Conservation (phyloP, 2,888 invertebrate species). For the Chloromyia formosa region DNA sequence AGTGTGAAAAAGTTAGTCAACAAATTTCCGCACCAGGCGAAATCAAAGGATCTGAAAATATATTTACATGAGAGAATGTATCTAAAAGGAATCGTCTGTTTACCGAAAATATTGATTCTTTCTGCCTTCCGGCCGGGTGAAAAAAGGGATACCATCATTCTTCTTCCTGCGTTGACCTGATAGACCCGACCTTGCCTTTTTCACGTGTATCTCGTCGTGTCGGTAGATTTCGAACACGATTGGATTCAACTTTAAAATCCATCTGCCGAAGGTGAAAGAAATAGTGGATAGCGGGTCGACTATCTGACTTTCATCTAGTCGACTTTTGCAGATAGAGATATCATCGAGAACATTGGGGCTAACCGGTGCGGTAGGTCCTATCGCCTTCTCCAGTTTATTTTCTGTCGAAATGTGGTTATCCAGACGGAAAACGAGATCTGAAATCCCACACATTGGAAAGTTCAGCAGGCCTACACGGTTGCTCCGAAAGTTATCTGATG, state of each 20-base stretch:
- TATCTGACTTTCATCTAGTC: not conserved
- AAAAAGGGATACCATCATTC: too few species aligned
- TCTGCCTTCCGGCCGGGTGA: not conserved
- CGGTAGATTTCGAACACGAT: not conserved
- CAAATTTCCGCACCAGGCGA: too few species aligned
- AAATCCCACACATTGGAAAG: conserved; percentile 8
- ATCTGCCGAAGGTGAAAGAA: not conserved
- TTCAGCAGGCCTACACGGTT: not conserved
- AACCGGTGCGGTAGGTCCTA: not conserved
- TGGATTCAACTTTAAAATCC: not conserved
- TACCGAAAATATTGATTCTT: not conserved
- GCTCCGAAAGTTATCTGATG: conserved; percentile 35
- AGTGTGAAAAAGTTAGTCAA: not conserved
- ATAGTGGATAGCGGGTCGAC: not conserved
- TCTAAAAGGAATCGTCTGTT: too few species aligned
- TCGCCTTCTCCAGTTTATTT: not conserved
- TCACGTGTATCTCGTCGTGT: too few species aligned
- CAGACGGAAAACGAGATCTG: conserved; percentile 13
- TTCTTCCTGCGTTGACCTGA: too few species aligned
- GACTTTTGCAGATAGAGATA: conserved; percentile 12
- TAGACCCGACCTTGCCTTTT: too few species aligned
- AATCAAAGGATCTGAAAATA: not conserved
- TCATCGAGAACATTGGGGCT: not conserved
- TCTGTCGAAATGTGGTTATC: conserved; percentile 22
- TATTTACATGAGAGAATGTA: not conserved